Evolutionary conservation across 1,140 invertebrate species (phyloP).

Genomic region (Brachionus plicatilis): DNA sequence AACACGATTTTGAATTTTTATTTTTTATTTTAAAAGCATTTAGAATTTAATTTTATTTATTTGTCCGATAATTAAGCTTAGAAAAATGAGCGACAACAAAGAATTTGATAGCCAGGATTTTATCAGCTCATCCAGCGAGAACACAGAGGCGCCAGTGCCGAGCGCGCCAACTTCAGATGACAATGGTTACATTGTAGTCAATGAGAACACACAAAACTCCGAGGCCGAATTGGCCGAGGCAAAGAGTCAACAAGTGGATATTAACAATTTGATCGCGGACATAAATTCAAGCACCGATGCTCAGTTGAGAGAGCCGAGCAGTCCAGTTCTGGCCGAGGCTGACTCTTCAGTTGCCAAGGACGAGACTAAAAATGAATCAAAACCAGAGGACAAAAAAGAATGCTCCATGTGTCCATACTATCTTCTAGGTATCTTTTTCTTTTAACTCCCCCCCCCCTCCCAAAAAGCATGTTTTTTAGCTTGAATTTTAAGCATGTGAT

Average conservation of each 20-base stretch:
- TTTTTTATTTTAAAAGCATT: not conserved
- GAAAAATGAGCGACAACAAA: slow-evolving; percentile 4
- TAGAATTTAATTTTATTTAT: not conserved
- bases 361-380: not conserved
- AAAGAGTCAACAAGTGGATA: not conserved
- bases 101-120: not conserved
- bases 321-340: slow-evolving; percentile 7
- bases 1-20: not conserved
- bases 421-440: not conserved
- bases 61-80: not conserved
- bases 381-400: not conserved
- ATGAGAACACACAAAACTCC: not conserved
- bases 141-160: not conserved
- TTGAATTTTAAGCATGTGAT: slow-evolving; percentile 3
- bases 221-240: not conserved
- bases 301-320: not conserved
- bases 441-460: not conserved
- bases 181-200: slow-evolving; percentile 27
- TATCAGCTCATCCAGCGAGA: not conserved
- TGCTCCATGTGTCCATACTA: slow-evolving; percentile 38
- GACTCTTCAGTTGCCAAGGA: slow-evolving; percentile 7
- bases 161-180: slow-evolving; percentile 7
- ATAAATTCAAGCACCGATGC: not conserved
- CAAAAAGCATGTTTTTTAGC: slow-evolving; percentile 1
- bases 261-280: not conserved